A percentile compares a stretch with the other conserved stretches of the same genome.
Evolutionary conservation across 2,113 vertebrate genomes (phyloP).

Genomic region (Heterocephalus glaber): DNA sequence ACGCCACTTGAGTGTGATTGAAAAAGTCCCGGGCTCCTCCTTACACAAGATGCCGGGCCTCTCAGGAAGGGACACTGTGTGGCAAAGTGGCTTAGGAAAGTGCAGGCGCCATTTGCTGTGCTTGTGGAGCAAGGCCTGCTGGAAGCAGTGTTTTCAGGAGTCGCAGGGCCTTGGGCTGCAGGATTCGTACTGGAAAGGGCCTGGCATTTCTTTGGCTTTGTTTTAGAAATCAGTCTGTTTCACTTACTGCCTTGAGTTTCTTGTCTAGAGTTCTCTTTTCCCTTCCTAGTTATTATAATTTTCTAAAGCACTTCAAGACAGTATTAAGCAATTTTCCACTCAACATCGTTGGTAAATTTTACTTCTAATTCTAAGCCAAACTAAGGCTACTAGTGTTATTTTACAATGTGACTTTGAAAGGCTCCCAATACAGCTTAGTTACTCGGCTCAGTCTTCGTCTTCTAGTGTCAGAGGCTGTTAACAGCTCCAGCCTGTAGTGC

Average conservation of each 20-base stretch:
- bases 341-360: constrained; percentile 41
- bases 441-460: constrained; percentile 16
- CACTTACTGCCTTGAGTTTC: not conserved
- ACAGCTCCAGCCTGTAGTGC: not conserved
- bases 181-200: not conserved
- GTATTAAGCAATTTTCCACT: constrained; percentile 24
- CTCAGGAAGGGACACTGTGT: constrained; percentile 35
- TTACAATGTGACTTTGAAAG: constrained; percentile 35
- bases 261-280: not conserved
- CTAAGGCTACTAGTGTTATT: not conserved
- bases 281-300: not conserved
- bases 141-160: not conserved
- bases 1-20: constrained; percentile 76
- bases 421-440: not conserved
- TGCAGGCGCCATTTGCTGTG: not conserved
- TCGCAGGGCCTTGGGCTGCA: not conserved
- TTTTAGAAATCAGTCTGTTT: constrained; percentile 32
- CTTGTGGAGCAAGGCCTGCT: not conserved
- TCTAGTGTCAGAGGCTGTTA: constrained; percentile 37
- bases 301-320: constrained; percentile 23
- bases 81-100: not conserved
- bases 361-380: constrained; percentile 51
- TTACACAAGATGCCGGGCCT: constrained; percentile 57
- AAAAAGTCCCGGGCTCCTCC: constrained; percentile 59
- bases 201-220: not conserved